Percentiles rank a stretch among this genome's conserved stretches.
These are phyloP conservation scores for Drosophila rhopaloa DNA, from an alignment of 1,140 invertebrate genomes.

Conservation along the genomic window DNA sequence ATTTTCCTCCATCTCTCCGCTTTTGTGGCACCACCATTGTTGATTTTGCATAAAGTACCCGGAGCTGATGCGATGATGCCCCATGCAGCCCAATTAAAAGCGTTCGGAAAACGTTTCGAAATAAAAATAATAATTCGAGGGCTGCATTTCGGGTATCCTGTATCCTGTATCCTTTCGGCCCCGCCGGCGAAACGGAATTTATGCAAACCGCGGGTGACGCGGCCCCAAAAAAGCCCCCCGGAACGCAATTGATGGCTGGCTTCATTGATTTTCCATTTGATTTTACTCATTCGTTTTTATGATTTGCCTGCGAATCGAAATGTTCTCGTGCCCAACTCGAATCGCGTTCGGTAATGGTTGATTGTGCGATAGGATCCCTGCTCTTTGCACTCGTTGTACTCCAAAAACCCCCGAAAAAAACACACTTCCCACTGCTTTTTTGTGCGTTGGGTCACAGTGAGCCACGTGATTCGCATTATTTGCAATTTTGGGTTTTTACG, in stretches of 20 bases:
- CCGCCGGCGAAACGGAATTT: constrained; percentile 32
- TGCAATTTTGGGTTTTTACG: constrained; percentile 79
- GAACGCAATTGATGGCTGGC: constrained; percentile 73
- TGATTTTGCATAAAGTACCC: constrained; percentile 52
- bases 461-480: constrained; percentile 82
- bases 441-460: constrained; percentile 45
- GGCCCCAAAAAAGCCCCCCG: constrained; percentile 9
- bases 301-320: constrained; percentile 81
- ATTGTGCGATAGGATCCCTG: constrained; percentile 64
- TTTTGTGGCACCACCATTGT: constrained; percentile 38
- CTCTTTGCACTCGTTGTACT: constrained; percentile 50
- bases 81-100: constrained; percentile 52
- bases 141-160: constrained; percentile 39
- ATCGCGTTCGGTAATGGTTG: constrained; percentile 78
- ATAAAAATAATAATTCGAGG: constrained; percentile 51
- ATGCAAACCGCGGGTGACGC: constrained; percentile 50
- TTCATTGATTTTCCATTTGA: constrained; percentile 81
- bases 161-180: constrained; percentile 25
- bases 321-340: constrained; percentile 69
- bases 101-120: constrained; percentile 45
- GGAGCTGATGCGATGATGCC: constrained; percentile 46
- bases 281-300: constrained; percentile 83
- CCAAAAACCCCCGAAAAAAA: constrained; percentile 18
- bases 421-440: constrained; percentile 36
- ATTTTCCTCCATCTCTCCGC: neutral